Evolutionary conservation across 2,797 vertebrate species (phyloP).

Genomic region (Amblyopsis hoosieri): DNA sequence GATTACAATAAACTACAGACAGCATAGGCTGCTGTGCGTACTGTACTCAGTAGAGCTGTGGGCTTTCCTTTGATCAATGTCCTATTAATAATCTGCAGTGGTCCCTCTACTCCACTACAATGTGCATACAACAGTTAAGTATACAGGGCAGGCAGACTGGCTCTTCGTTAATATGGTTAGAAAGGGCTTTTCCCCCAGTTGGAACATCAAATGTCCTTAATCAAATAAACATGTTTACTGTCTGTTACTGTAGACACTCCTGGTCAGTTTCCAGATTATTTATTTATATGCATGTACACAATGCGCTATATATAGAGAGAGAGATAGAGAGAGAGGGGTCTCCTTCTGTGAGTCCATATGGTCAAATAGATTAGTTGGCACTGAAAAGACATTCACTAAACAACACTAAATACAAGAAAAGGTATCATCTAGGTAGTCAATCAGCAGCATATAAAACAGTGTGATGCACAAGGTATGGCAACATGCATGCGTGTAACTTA

Average conservation of each 20-base stretch:
- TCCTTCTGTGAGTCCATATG: constrained; percentile 52
- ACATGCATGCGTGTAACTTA: neutral
- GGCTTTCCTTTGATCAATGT: constrained; percentile 54
- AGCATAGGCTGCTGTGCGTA: constrained; percentile 19
- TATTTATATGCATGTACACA: neutral
- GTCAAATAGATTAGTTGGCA: constrained; percentile 43
- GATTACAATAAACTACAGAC: too few species aligned
- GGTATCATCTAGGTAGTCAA: constrained; percentile 15
- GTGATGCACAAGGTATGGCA: neutral
- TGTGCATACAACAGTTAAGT: constrained; percentile 36
- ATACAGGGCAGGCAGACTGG: constrained; percentile 27
- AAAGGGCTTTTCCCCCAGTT: constrained; percentile 9
- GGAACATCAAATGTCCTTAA: constrained; percentile 51
- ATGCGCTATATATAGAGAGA: too few species aligned
- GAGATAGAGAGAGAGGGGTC: constrained; percentile 6
- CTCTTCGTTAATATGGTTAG: constrained; percentile 16
- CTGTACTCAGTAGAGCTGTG: constrained; percentile 32
- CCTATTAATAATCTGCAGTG: constrained; percentile 61
- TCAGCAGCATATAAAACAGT: neutral
- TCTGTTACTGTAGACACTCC: constrained; percentile 20
- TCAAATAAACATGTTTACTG: constrained; percentile 37
- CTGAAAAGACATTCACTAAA: constrained; percentile 14
- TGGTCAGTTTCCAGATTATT: constrained; percentile 16
- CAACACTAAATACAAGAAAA: constrained; percentile 12
- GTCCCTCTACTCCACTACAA: constrained; percentile 42